Base-by-base conservation (phyloP, 1,140 invertebrate species). In the Nilaparvata lugens region DNA sequence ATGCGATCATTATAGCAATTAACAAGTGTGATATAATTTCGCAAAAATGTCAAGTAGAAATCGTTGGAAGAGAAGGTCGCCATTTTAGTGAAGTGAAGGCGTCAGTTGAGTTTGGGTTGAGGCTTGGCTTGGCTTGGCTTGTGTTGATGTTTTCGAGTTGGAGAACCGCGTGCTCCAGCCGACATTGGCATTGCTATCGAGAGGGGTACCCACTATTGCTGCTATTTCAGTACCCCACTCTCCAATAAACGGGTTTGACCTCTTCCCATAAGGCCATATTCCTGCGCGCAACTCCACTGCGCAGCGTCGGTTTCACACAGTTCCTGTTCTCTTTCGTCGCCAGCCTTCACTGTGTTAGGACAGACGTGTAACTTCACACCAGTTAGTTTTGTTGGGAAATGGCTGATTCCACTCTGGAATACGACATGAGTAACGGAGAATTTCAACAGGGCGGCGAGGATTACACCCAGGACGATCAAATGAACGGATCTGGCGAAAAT, bases 401-500 rank as follows among this genome's bases (percentile, higher is more conserved):
- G 63, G 63, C 63, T 19, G 63, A 64, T 31, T 35, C 31, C 31
- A 62, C 45, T 25, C 63, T 62, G 48, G 63, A 64, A 40, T 64
- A 62, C 40, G 60, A 64, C 14, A 63, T 63, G 62, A 42, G 23
- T 19, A 63, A 63, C 51, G 63, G 63, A 21, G 60, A 60, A 14
- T 62, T 62, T 56, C 19, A 38, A 18, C 60, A 62, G 43, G 52
- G 54, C 16, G 61, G 57, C 14, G 52, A 64, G 53, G 56, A 66
- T 24, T 64, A 62, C 19, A 67, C 65, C 52, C 66, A 71, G 62
- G 77, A 79, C 66, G 78, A 80, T 65, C 79, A 77, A 71, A 74
- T 81, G 69, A 81, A 80, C 70, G 79, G 79, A 54, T 68, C 70
- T 68, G 80, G 78, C 69, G 78, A 78, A 65, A 77, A 79, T 64